Conservation (phyloP, 2,888 invertebrate species). For the Zele albiditarsus region DNA sequence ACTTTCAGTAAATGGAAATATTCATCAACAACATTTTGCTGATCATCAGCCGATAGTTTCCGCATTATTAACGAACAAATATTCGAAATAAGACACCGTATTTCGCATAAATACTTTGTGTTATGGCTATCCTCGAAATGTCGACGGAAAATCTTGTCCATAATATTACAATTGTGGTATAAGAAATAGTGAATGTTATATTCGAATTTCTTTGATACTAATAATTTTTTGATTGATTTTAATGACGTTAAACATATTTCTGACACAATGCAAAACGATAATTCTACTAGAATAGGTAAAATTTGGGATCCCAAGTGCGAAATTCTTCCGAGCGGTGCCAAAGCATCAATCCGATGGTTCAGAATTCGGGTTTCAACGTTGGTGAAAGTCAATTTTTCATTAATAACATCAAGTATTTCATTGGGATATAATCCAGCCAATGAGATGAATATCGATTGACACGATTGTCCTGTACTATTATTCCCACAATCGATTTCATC, state of each 20-base stretch:
- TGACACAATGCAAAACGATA: conserved; percentile 48
- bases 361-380: conserved; percentile 47
- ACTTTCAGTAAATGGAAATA: conserved; percentile 68
- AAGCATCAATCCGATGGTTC: conserved; percentile 59
- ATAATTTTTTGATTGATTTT: conserved; percentile 53
- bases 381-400: conserved; percentile 68
- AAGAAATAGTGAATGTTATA: conserved; percentile 70
- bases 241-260: conserved; percentile 57
- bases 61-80: conserved; percentile 73
- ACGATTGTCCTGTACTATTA: conserved; percentile 72
- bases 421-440: conserved; percentile 75
- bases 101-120: background rate
- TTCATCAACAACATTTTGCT: conserved; percentile 72
- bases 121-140: conserved; percentile 48
- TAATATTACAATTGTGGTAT: conserved; percentile 70
- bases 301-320: conserved; percentile 56
- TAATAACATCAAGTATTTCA: conserved; percentile 75
- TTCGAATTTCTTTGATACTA: conserved; percentile 57
- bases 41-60: conserved; percentile 70
- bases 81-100: conserved; percentile 64
- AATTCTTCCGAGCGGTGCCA: conserved; percentile 58
- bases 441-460: conserved; percentile 75
- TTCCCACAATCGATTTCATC: conserved; percentile 73
- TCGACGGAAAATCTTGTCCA: conserved; percentile 71
- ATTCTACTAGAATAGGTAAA: conserved; percentile 59